These are phyloP conservation scores for Pomacea maculata DNA, from an alignment of 1,140 invertebrate species.

Conservation along the genomic window DNA sequence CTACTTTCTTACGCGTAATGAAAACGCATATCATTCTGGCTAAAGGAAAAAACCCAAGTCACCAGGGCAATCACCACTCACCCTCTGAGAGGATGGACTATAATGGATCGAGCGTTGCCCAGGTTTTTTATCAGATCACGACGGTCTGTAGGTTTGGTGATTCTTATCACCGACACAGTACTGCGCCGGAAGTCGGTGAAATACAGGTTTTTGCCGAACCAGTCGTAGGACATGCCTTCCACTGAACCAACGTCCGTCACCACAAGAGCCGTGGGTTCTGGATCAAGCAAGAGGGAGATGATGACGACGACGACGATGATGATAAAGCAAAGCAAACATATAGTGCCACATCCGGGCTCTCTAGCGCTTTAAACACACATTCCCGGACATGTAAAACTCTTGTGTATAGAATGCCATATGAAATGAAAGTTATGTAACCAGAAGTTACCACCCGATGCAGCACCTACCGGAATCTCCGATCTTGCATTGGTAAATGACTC, in stretches of 20 bases:
- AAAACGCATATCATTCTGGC: no score
- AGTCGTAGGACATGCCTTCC: constrained; percentile 95
- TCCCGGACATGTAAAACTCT: no score
- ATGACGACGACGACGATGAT: background rate
- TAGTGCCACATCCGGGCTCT: no score
- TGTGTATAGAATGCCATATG: no score
- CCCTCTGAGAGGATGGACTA: constrained; percentile 94
- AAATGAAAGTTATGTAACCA: no score
- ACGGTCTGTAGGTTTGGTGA: constrained; percentile 52
- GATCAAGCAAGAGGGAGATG: background rate
- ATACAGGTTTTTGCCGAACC: constrained; percentile 96
- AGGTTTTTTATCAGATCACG: constrained; percentile 48
- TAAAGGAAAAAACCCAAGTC: no score
- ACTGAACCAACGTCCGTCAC: constrained; percentile 75
- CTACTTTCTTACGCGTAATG: no score
- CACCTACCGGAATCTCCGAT: constrained; percentile 80
- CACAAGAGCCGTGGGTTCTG: constrained; percentile 45
- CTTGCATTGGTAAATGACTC: constrained; percentile 93
- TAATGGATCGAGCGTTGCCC: constrained; percentile 84
- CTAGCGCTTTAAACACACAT: no score
- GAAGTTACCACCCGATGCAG: no score
- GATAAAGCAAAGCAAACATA: background rate
- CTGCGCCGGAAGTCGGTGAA: constrained; percentile 97
- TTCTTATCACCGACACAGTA: constrained; percentile 88
- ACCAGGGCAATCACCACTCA: constrained; percentile 25